Conservation (phyloP, 2,113 vertebrate genomes). For the Catharus fuscescens region DNA sequence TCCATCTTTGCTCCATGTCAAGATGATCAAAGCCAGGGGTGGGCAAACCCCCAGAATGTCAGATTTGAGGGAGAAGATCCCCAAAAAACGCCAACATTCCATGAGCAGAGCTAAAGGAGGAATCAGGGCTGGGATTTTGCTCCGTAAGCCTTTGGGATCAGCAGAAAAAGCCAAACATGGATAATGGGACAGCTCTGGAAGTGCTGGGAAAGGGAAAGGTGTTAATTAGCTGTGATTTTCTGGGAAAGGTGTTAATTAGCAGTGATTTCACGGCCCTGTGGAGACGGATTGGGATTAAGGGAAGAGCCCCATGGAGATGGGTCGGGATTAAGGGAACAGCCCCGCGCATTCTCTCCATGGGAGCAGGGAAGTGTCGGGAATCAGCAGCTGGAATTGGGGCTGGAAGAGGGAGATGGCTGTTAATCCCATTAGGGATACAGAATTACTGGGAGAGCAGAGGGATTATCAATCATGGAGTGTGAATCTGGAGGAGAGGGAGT, state of each 20-base stretch:
- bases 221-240: neutral
- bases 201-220: slow-evolving; percentile 39
- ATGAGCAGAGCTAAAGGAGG: fast-evolving
- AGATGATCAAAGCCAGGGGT: fast-evolving
- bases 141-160: neutral
- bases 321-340: neutral
- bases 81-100: fast-evolving
- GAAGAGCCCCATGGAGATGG: slow-evolving; percentile 1
- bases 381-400: slow-evolving; percentile 1
- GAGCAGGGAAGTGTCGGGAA: neutral
- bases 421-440: slow-evolving; percentile 71
- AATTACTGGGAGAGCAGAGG: neutral
- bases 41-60: fast-evolving
- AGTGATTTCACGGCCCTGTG: neutral
- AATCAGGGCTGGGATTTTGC: neutral
- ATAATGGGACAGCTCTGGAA: slow-evolving; percentile 5
- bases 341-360: neutral
- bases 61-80: fast-evolving
- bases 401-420: slow-evolving; percentile 66
- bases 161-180: neutral
- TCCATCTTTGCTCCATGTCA: neutral
- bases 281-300: slow-evolving; percentile 23
- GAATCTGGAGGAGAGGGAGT: neutral
- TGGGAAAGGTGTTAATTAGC: slow-evolving; percentile 72
- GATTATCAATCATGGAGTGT: neutral